Base-by-base conservation (phyloP, 2,113 vertebrate species). In the Okapia johnstoni region DNA sequence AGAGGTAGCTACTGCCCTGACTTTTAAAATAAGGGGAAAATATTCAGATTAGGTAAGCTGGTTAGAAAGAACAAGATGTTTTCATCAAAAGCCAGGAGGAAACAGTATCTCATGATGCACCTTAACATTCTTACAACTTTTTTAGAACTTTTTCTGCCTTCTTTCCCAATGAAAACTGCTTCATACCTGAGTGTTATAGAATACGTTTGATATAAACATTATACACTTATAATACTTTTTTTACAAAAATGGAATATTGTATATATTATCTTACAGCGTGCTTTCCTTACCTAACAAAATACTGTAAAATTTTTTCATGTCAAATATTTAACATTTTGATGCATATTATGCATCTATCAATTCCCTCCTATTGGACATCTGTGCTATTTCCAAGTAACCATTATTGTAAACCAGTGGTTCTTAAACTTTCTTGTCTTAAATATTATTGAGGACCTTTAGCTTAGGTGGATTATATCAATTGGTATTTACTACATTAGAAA, bases 251-350 rank as follows among this genome's bases (percentile, higher is more conserved):
- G 48, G 48, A 58, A 66, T 50, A 90, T 4, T 66, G n/a, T 52
- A 4, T 89, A 28, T 43, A 55, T 28, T 93, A 40, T 63, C 40
- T 85, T 80, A 97, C 40, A 97, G 96, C 21, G 19, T 84, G 30
- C 79, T 97, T 88, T 97, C 73, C 87, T 50, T 61, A 46, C 6
- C 60, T 76, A 91, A 93, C 33, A 95, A 88, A 94, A 97, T 55
- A 92, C 60, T 92, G 7, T 93, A 60, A 93, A 93, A 52, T 54
- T n/a, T 93, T 93, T 91, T 60, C n/a, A 80, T 26, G 3, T 83
- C 52, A 93, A 83, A 61, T 88, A 85, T 61, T 94, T 60, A 92
- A 40, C 58, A 86, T 66, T 96, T 86, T 95, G 21, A 94, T 23
- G 90, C 16, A n/a, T 36, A 93, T 63, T 81, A 86, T 36, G 3